phyloP scores from a whole-genome alignment of 2,113 vertebrate genomes.

The Globicephala melas region DNA sequence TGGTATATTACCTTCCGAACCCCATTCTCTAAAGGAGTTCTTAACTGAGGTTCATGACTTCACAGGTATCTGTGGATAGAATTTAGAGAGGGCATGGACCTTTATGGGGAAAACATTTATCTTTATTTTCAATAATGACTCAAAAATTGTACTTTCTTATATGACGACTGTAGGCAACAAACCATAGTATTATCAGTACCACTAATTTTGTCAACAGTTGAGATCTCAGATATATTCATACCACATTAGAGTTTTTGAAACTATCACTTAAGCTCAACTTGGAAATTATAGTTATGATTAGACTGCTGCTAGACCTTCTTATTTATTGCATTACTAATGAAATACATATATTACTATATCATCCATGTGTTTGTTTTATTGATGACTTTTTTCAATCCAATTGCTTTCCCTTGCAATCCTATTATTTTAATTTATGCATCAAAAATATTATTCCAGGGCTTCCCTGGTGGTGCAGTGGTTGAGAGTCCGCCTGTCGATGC shows the following conservation, averaged over 20 bases:
- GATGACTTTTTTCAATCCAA: background rate
- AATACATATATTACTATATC: background rate
- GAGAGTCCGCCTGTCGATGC: too few relatives aligned
- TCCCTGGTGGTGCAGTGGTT: too few relatives aligned
- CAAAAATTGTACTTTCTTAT: background rate
- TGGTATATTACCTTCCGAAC: background rate
- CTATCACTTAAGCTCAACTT: background rate
- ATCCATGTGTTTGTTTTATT: constrained; percentile 8
- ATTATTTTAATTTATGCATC: constrained; percentile 21
- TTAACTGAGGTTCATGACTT: background rate
- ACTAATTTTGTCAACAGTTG: background rate
- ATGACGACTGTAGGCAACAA: background rate
- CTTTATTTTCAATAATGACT: constrained; percentile 16
- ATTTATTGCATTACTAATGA: background rate
- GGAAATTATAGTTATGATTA: background rate
- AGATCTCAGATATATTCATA: background rate
- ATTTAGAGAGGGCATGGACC: background rate
- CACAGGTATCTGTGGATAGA: background rate
- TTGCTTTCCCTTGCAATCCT: background rate
- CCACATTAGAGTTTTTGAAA: background rate
- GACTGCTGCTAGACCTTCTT: background rate
- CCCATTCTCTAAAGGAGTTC: background rate
- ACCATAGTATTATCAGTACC: background rate
- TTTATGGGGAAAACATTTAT: background rate
- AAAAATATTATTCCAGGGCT: constrained; percentile 34